These are phyloP conservation scores for Ahaetulla prasina DNA, from an alignment of 2,113 vertebrate genomes.

Conservation along the genomic window DNA sequence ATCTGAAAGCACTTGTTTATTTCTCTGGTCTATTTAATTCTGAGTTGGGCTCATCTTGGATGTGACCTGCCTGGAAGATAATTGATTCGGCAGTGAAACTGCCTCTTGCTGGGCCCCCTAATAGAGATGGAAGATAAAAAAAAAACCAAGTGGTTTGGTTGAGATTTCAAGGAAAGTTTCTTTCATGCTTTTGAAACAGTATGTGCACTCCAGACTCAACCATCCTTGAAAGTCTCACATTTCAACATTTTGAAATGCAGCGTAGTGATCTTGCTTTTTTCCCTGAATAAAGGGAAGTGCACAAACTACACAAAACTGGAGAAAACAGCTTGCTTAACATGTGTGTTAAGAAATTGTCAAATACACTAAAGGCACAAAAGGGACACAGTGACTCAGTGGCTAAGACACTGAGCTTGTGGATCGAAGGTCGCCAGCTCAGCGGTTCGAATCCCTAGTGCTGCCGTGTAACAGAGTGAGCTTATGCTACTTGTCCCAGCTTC, in stretches of 20 bases:
- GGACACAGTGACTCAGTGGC: too few relatives aligned
- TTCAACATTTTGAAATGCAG: neutral
- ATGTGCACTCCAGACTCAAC: neutral
- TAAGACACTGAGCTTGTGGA: too few relatives aligned
- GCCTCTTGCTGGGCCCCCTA: neutral
- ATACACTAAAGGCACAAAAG: neutral
- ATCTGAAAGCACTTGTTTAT: constrained; percentile 27
- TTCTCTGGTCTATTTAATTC: constrained; percentile 25
- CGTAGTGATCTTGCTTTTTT: neutral
- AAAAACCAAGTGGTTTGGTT: neutral
- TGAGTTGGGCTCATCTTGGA: constrained; percentile 32
- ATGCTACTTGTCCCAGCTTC: too few relatives aligned
- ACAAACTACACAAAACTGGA: neutral
- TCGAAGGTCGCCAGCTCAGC: too few relatives aligned
- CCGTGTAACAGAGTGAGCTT: too few relatives aligned
- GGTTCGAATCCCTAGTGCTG: too few relatives aligned
- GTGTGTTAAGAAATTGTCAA: neutral
- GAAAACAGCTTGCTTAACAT: neutral
- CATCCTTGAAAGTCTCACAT: neutral
- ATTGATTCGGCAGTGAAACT: constrained; percentile 13
- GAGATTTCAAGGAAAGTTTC: neutral
- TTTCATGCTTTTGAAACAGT: neutral
- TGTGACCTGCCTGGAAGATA: constrained; percentile 24
- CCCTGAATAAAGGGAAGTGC: neutral
- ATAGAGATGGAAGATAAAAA: neutral